Base-by-base conservation (phyloP, 30 jellyfish, hydroid and myxozoan genomes). In the Chironex yamaguchii region DNA sequence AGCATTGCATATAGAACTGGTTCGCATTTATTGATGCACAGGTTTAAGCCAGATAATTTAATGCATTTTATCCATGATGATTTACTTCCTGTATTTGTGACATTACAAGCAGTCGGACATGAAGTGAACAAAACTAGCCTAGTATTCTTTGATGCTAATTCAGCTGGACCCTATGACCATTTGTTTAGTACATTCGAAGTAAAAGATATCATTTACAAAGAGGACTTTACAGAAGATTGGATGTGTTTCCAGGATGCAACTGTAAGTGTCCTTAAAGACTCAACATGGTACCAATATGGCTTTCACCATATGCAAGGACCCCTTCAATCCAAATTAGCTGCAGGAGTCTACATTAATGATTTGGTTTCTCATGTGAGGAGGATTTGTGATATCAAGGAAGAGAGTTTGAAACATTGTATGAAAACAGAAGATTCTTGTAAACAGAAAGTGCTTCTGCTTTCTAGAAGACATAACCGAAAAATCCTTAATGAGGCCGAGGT, bases 31-130 rank as follows among this genome's bases (percentile, higher is more conserved):
- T 6, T 94, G 21, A 85, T 94, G 76, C 96, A 89, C 51, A 90
- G 99, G 31, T 94, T 94, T 49, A 94, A 89, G 53, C 97, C 99
- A 1, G 96, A 89, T 6, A 94, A 94, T 66, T 31, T 88, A n/a
- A 94, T 94, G 99, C 99, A 94, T 53, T 92, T 94, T 14, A 0
- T 94, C 29, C 99, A 94, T 70, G 99, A 94, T 67, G 99, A 94
- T 62, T 26, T 94, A 21, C 50, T 94, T 30, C 97, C 99, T 1
- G 4, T 84, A 0, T 94, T 54, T 80, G 52, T 79, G 63, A 94
- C 99, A 1, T 29, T 52, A 50, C 36, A 54, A 4, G 64, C 26
- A 73, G 64, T 53, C 14, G 48, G 84, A 1, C 26, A n/a, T 21
- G 0, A 4, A 0, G 34, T 33, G 4, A 17, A 52, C 4, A 76